Conservation (phyloP, 2,888 invertebrate genomes). For the Drosophila paucipuncta region DNA sequence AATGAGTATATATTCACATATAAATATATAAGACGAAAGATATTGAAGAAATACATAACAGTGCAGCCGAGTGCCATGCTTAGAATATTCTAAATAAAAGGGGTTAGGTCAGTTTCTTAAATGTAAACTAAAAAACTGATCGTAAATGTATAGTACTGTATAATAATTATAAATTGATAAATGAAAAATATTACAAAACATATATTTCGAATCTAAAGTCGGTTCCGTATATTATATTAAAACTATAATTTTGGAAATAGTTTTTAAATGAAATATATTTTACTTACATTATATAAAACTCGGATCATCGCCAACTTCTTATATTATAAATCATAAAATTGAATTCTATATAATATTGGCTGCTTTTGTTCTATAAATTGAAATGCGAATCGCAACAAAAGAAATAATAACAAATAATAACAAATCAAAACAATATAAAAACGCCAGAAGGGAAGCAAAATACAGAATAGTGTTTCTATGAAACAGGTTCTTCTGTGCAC, state of each 20-base stretch:
- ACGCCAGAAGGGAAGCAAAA: neutral
- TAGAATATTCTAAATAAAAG: neutral
- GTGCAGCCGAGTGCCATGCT: neutral
- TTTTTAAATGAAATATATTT: too few species aligned
- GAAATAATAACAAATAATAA: neutral
- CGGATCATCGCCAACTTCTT: neutral
- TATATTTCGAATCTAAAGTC: too few species aligned
- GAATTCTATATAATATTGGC: neutral
- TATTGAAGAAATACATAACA: neutral
- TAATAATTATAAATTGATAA: too few species aligned
- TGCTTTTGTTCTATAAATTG: neutral
- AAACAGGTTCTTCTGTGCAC: constrained; percentile 16
- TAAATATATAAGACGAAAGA: neutral
- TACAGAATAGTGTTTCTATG: neutral
- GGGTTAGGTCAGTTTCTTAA: neutral
- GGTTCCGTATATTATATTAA: too few species aligned
- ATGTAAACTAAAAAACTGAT: neutral
- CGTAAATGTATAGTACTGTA: neutral
- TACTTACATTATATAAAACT: neutral
- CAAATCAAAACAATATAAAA: neutral
- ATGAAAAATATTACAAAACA: too few species aligned
- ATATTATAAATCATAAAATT: neutral
- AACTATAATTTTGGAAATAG: too few species aligned
- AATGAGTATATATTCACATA: neutral
- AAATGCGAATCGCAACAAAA: neutral